Conservation (phyloP, 1,140 invertebrate genomes). For the Magallana ariakensis region DNA sequence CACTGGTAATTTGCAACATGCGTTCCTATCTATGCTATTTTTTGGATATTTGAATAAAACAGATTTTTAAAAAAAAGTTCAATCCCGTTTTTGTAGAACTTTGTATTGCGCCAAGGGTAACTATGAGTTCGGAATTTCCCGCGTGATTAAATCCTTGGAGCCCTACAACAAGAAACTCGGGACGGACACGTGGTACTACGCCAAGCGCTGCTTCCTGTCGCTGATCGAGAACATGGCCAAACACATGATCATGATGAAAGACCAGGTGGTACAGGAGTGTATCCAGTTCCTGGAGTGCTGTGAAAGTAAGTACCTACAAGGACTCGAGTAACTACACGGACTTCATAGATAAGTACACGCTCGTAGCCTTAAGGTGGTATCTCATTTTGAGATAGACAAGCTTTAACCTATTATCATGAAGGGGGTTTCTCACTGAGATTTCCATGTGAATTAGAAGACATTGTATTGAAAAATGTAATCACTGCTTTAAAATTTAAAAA, state of each 20-base stretch:
- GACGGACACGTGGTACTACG: slow-evolving; percentile 98
- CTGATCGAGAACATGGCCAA: slow-evolving; percentile 95
- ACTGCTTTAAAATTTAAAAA: too few species aligned
- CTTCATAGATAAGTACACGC: too few species aligned
- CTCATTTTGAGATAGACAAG: too few species aligned
- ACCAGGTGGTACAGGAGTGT: slow-evolving; percentile 93
- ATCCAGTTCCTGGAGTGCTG: slow-evolving; percentile 96
- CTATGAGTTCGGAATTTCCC: slow-evolving; percentile 99
- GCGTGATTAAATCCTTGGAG: slow-evolving; percentile 97
- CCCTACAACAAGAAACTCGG: slow-evolving; percentile 97
- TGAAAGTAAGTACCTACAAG: slow-evolving; percentile 81
- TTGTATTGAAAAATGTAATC: too few species aligned
- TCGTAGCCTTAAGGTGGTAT: too few species aligned
- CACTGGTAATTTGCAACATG: too few species aligned
- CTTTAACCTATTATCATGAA: too few species aligned
- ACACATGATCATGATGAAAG: slow-evolving; percentile 93
- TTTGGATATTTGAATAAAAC: background rate
- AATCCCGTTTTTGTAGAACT: slow-evolving; percentile 82
- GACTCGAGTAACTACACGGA: background rate
- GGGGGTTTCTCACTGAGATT: too few species aligned
- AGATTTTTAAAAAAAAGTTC: too few species aligned
- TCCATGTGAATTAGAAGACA: too few species aligned
- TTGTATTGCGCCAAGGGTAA: slow-evolving; percentile 99
- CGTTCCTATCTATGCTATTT: too few species aligned
- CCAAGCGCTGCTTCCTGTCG: slow-evolving; percentile 95